Evolutionary conservation across 2,888 invertebrate species (phyloP), one percentile per base, ranked within the genome.

Genomic region (Lasioglossum figueresi): DNA sequence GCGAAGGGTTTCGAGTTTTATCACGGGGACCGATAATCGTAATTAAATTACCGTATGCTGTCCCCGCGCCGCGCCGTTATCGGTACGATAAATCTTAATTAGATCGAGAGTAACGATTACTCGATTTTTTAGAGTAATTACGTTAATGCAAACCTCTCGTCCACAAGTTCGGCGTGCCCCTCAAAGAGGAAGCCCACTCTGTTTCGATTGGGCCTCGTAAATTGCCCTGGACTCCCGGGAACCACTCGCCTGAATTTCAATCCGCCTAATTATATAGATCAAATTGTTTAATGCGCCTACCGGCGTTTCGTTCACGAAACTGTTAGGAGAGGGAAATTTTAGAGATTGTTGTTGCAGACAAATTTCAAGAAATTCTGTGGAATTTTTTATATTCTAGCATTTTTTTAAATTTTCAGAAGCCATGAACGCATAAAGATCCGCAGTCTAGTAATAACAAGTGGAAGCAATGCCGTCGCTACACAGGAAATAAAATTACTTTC

Each of bases 31-130:
- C 76, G 82, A 82, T 83, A 82, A 83, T 77, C 45, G 83, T 83
- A 83, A 83, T 83, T 74, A 76, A 83, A 83, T 76, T 82, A 73
- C 43, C 45, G 43, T 73, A n/a, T 8, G 14, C 12, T 43, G 76
- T 43, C 59, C 59, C 52, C 52, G 23, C 72, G 45, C 45, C 16
- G 45, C n/a, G 34, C 23, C 31, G 56, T 63, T 76, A 83, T 82
- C 83, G 56, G 1, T 1, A 6, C 72, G 72, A 83, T 83, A 83
- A 83, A 82, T 83, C 72, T 37, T 82, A 76, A 83, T 83, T 80
- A 68, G 16, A 31, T 37, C 27, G 27, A 37, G 16, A 31, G 31
- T 74, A 70, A 16, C 27, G 27, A 31, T 74, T 68, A 45, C 27
- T 31, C 27, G 68, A 8, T 5, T 56, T 14, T 27, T 27, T 43